Base-by-base conservation (phyloP, 2,888 invertebrate genomes). In the Barypeithes pellucidus region DNA sequence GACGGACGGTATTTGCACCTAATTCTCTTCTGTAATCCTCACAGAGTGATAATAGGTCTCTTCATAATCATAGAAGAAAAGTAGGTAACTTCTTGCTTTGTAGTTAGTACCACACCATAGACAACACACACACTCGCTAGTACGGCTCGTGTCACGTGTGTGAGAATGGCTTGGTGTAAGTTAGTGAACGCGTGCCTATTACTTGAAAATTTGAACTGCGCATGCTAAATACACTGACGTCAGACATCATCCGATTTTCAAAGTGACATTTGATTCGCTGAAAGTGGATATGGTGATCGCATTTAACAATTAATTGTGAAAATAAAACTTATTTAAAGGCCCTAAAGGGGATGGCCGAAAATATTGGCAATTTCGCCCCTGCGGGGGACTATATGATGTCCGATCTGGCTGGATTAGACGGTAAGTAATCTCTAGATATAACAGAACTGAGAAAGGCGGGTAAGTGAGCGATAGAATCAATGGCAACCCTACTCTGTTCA, bases 401-500 rank as follows among this genome's bases (percentile, higher is more conserved):
- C 9, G 93, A 92, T 81, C 88, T 93, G 54, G 88, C 89, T 79
- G 92, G 91, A 82, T 89, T 93, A 78, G 92, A 93, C 86, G 93
- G 93, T 92, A 88, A 86, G 86, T 47, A 0, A 43, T 39, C n/a
- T n/a, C n/a, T 8, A 3, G 12, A n/a, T 12, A 1, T 39, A 9
- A 4, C 11, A 39, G n/a, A 39, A n/a, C 8, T 39, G 39, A 16
- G 43, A 8, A 16, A 39, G 4, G 22, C 16, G n/a, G n/a, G 22
- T 65, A 33, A 20, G 29, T 2, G 22, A 22, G n/a, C 9, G 11
- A 12, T 12, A 4, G n/a, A n/a, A n/a, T n/a, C n/a, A n/a, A n/a
- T n/a, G n/a, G 3, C 3, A 8, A 22, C 12, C 12, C 22, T 16
- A 18, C 33, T 29, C 16, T 16, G 2, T 24, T 22, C 11, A 57